phyloP scores from a whole-genome alignment of 1,140 invertebrate genomes.

The Plectrocnemia conspersa region DNA sequence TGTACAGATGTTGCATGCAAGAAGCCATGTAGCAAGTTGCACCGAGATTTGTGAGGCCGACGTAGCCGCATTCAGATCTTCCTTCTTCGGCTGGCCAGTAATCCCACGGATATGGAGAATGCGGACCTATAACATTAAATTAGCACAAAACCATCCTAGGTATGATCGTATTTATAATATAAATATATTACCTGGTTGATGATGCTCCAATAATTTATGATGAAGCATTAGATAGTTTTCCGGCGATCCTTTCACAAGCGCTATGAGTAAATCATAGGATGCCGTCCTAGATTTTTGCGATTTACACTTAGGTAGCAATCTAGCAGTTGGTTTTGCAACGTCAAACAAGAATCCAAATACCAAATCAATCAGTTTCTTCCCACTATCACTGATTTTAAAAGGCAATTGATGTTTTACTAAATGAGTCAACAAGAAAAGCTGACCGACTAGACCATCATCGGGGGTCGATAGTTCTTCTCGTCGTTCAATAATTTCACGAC shows the following conservation, averaged over 20 bases:
- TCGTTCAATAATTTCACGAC: constrained; percentile 76
- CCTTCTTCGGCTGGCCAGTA: constrained; percentile 96
- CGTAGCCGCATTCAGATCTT: constrained; percentile 87
- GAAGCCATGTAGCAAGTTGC: constrained; percentile 97
- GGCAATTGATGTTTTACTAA: constrained; percentile 82
- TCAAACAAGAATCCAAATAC: constrained; percentile 86
- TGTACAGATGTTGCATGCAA: constrained; percentile 93
- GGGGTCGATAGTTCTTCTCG: constrained; percentile 71
- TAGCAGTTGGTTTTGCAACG: constrained; percentile 75
- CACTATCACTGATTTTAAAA: constrained; percentile 77
- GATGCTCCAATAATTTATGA: constrained; percentile 76
- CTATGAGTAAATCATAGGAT: constrained; percentile 85
- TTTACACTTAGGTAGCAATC: constrained; percentile 89
- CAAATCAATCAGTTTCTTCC: constrained; percentile 66
- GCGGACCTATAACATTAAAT: constrained; percentile 54
- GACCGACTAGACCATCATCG: constrained; percentile 84
- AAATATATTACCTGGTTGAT: constrained; percentile 63
- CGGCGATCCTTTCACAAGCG: constrained; percentile 75
- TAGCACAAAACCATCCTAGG: constrained; percentile 5
- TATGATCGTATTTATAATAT: not conserved
- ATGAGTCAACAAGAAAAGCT: constrained; percentile 81
- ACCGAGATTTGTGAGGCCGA: constrained; percentile 89
- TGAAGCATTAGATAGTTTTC: constrained; percentile 85
- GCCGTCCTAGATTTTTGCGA: constrained; percentile 80
- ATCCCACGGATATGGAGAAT: constrained; percentile 89